Base-by-base conservation (phyloP, 2,797 vertebrate species). In the Rhincodon typus region DNA sequence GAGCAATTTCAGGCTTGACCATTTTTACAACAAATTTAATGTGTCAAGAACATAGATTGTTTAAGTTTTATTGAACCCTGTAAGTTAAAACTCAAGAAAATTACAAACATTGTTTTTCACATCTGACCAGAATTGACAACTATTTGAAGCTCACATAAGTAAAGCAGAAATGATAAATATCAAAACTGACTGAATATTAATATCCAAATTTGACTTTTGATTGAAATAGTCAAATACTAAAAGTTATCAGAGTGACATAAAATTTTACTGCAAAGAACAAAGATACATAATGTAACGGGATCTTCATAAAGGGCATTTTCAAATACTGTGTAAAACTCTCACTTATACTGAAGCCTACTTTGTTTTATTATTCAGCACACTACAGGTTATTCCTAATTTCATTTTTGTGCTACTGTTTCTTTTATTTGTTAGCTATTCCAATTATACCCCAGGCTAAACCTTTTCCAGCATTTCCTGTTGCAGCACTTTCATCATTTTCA, bases 381-480 rank as follows among this genome's bases (percentile, higher is more conserved):
- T 50, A 50, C 57, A 62, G 8, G 57, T 1, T 95, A 74, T n/a
- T 53, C n/a, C 27, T 72, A 17, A 34, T 95, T 95, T 50, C 27
- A 74, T 10, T 95, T 72, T 72, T 94, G 25, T 30, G 27, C 42
- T 46, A 3, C 38, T 30, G 19, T 1, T 94, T 72, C 27, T 74
- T 72, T 94, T 94, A 38, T 77, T 95, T 74, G 17, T 74, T 74
- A 57, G 70, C 42, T 77, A 95, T 77, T 77, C 94, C 94, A 95
- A 95, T 95, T 74, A 95, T 77, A 19, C 94, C 94, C 94, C 94
- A 95, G 3, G 94, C 94, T 95, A 95, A 53, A 95, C 94, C 94
- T 77, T 95, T 95, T 77, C 94, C 94, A 95, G 70, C 94, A 95
- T 95, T 95, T 95, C 94, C 94, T 95, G 38, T 34, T 7, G 7